Conservation (phyloP, 2,888 invertebrate genomes). For the Antheraea yamamai region DNA sequence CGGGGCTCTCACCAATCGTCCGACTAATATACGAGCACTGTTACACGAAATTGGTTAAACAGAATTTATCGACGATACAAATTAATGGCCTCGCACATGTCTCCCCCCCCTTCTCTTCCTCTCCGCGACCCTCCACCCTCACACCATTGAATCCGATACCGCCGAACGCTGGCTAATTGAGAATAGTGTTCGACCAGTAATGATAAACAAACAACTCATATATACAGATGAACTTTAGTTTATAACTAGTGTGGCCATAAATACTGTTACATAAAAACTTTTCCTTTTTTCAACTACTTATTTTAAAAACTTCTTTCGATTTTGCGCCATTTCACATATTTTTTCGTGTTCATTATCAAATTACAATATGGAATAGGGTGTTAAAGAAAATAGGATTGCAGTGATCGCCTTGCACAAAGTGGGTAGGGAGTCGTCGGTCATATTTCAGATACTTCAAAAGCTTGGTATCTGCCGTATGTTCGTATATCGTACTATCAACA, state of each 20-base stretch:
- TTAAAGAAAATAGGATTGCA: too few species aligned
- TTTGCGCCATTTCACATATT: too few species aligned
- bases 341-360: too few species aligned
- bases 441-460: too few species aligned
- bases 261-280: too few species aligned
- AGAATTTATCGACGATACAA: slow-evolving; percentile 42
- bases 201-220: background rate
- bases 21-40: background rate
- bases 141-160: background rate
- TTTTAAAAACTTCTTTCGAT: too few species aligned
- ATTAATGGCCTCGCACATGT: slow-evolving; percentile 41
- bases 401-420: too few species aligned
- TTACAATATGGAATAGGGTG: too few species aligned
- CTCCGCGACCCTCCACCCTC: background rate
- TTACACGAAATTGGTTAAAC: slow-evolving; percentile 37
- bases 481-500: too few species aligned
- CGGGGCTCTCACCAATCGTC: background rate
- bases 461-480: too few species aligned
- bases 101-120: background rate
- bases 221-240: background rate
- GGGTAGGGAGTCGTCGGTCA: too few species aligned
- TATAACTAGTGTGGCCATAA: background rate
- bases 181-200: slow-evolving; percentile 37
- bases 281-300: too few species aligned
- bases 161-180: slow-evolving; percentile 36